Evolutionary conservation across 2,797 vertebrate species (phyloP).

Genomic region (Semotilus atromaculatus): DNA sequence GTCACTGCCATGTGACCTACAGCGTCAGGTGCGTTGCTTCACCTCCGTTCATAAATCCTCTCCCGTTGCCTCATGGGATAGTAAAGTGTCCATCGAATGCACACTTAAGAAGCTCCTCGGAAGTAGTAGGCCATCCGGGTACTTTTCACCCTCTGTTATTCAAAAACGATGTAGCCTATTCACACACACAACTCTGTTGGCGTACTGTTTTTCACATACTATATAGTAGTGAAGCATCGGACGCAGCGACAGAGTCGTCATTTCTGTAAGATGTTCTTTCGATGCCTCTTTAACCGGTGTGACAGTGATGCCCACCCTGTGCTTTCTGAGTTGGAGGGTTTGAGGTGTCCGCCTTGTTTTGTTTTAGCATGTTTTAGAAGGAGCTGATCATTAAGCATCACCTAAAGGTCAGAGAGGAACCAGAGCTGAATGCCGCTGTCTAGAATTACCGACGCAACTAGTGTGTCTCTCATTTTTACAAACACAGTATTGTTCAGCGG

Average conservation of each 20-base stretch:
- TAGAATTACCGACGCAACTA: conserved; percentile 47
- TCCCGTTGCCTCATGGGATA: background rate
- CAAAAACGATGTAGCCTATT: background rate
- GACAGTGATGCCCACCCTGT: background rate
- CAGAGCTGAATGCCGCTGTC: conserved; percentile 1
- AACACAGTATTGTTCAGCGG: conserved; percentile 44
- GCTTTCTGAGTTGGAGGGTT: background rate
- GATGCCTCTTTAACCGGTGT: background rate
- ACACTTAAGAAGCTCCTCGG: background rate
- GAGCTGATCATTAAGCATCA: conserved; percentile 43
- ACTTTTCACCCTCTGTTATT: background rate
- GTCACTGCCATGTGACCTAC: background rate
- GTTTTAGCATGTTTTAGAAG: conserved; percentile 26
- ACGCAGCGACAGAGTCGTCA: background rate
- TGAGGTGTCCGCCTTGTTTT: background rate
- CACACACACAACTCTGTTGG: background rate
- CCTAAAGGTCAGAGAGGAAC: conserved; percentile 56
- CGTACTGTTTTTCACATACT: background rate
- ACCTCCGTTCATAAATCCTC: background rate
- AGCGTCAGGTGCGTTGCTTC: background rate
- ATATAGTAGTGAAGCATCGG: background rate
- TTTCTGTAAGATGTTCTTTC: background rate
- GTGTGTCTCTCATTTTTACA: conserved; percentile 45
- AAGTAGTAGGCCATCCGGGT: background rate
- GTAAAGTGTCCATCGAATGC: background rate